Percentiles rank a stretch among this genome's conserved stretches.
These are phyloP conservation scores for Rhinophrynus dorsalis DNA, from an alignment of 2,797 vertebrate genomes.

Conservation along the genomic window DNA sequence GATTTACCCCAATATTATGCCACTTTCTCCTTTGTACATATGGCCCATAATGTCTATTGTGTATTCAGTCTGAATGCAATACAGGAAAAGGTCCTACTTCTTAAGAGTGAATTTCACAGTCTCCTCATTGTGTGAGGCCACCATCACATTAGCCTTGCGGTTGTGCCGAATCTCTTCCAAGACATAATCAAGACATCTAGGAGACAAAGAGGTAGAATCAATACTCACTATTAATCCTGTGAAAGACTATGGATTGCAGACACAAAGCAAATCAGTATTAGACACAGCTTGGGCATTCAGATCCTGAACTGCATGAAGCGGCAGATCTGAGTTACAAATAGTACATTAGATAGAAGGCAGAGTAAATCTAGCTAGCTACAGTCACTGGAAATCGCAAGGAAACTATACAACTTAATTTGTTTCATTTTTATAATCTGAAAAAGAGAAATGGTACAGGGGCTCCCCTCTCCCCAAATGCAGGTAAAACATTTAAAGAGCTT, in stretches of 20 bases:
- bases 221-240: background rate
- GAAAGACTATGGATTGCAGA: background rate
- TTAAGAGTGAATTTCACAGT: conserved; percentile 78
- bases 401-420: too few relatives aligned
- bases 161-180: conserved; percentile 81
- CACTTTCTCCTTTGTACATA: too few relatives aligned
- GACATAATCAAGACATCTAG: conserved; percentile 84
- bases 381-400: too few relatives aligned
- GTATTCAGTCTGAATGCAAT: too few relatives aligned
- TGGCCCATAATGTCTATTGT: too few relatives aligned
- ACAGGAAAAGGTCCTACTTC: conserved; percentile 62
- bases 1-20: too few relatives aligned
- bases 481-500: too few relatives aligned
- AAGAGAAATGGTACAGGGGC: too few relatives aligned
- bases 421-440: too few relatives aligned
- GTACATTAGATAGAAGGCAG: background rate
- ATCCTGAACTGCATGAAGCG: background rate
- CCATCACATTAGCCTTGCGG: conserved; percentile 80
- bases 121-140: conserved; percentile 90
- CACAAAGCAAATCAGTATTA: background rate
- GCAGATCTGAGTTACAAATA: too few relatives aligned
- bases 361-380: too few relatives aligned
- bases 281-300: background rate
- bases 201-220: conserved; percentile 10
- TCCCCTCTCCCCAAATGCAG: too few relatives aligned